A percentile compares a stretch with the other conserved stretches of the same genome.
phyloP scores from a whole-genome alignment of 2,113 vertebrate genomes.

The Psephotus haematonotus region DNA sequence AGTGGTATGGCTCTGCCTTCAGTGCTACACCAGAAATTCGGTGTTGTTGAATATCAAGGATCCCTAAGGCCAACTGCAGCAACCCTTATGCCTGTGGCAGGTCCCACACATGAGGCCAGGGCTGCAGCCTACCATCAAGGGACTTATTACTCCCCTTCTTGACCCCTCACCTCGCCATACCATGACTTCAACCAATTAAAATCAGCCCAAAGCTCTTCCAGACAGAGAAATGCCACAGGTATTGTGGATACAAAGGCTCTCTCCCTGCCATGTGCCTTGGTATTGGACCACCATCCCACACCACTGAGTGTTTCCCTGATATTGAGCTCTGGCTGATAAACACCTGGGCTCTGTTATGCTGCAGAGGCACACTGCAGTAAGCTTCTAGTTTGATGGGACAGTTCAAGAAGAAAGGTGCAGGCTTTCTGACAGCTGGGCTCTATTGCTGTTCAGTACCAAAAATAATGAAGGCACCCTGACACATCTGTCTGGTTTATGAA shows the following conservation, averaged over 20 bases:
- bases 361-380: neutral
- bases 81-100: accelerated
- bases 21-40: neutral
- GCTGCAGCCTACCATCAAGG: neutral
- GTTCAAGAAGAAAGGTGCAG: neutral
- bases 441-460: neutral
- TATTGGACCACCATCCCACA: neutral
- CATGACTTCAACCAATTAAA: neutral
- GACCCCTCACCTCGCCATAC: neutral
- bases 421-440: neutral
- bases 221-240: accelerated
- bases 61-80: neutral
- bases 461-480: neutral
- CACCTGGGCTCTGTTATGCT: accelerated
- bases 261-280: neutral
- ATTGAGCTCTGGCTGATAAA: neutral
- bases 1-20: neutral
- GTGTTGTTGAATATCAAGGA: neutral
- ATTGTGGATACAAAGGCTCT: accelerated
- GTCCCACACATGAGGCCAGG: neutral
- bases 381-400: neutral
- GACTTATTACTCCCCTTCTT: neutral
- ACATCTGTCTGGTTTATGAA: neutral
- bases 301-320: neutral
- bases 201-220: neutral